Percentiles rank a stretch among this genome's conserved stretches.
Conservation (phyloP, 2,797 vertebrate genomes). For the Hypotaenidia philippensis region DNA sequence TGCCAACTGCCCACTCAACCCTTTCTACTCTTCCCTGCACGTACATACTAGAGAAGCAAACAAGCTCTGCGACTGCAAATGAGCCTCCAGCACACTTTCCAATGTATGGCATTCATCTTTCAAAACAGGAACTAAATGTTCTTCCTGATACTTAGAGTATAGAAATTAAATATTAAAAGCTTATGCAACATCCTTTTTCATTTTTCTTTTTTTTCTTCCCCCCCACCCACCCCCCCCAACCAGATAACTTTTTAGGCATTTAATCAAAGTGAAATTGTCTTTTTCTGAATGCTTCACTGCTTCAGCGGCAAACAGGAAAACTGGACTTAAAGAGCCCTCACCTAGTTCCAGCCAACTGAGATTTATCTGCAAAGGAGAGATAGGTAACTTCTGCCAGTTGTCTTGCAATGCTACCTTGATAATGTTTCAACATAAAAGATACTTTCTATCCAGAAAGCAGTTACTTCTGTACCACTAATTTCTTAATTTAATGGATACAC, state of each 20-base stretch:
- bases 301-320: slow-evolving; percentile 39
- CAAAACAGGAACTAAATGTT: slow-evolving; percentile 75
- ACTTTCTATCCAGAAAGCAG: neutral
- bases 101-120: slow-evolving; percentile 65
- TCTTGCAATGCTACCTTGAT: neutral
- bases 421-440: neutral
- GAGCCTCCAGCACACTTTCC: slow-evolving; percentile 67
- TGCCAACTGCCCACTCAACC: slow-evolving; percentile 85
- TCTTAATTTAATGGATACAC: slow-evolving; percentile 3
- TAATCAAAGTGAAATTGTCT: slow-evolving; percentile 65
- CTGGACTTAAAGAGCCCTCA: slow-evolving; percentile 40
- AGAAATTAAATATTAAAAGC: slow-evolving; percentile 76
- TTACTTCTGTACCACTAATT: neutral
- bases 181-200: slow-evolving; percentile 67
- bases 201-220: neutral
- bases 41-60: slow-evolving; percentile 69
- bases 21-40: slow-evolving; percentile 72
- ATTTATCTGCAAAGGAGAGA: neutral
- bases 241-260: slow-evolving; percentile 69
- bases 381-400: neutral
- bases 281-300: slow-evolving; percentile 49
- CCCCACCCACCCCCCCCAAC: neutral
- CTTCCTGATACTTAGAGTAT: slow-evolving; percentile 73
- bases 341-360: neutral
- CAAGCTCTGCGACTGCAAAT: slow-evolving; percentile 71